Conservation (phyloP, 2,113 vertebrate genomes). For the Notechis scutatus region DNA sequence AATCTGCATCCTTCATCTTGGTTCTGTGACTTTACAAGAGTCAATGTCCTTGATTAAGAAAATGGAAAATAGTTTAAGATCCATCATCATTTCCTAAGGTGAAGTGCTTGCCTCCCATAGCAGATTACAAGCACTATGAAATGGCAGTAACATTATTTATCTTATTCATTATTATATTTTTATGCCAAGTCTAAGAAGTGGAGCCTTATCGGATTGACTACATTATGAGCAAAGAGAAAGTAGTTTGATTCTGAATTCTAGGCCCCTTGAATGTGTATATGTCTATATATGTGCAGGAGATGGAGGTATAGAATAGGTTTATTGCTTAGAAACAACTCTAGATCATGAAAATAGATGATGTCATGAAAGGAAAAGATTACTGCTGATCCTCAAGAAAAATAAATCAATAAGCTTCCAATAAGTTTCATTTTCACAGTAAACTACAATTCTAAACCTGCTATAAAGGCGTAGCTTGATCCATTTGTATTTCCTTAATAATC, state of each 20-base stretch:
- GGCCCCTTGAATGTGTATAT: not conserved
- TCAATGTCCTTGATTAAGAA: not conserved
- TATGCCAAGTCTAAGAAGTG: not conserved
- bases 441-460: no score
- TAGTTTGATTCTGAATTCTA: not conserved
- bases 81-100: not conserved
- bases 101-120: not conserved
- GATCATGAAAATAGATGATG: not conserved
- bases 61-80: not conserved
- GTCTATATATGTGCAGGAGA: not conserved
- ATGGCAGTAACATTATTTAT: not conserved
- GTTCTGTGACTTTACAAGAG: not conserved
- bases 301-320: not conserved
- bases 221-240: not conserved
- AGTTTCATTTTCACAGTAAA: not conserved
- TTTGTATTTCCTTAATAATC: not conserved
- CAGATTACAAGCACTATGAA: not conserved
- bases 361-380: not conserved
- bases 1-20: not conserved
- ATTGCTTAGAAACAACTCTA: not conserved
- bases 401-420: not conserved
- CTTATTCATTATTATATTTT: not conserved
- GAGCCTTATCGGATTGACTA: not conserved
- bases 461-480: not conserved
- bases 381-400: not conserved